Percentiles rank a stretch among this genome's conserved stretches.
Evolutionary conservation across 2,113 vertebrate genomes (phyloP).

Genomic region (Rousettus leschenaultii): DNA sequence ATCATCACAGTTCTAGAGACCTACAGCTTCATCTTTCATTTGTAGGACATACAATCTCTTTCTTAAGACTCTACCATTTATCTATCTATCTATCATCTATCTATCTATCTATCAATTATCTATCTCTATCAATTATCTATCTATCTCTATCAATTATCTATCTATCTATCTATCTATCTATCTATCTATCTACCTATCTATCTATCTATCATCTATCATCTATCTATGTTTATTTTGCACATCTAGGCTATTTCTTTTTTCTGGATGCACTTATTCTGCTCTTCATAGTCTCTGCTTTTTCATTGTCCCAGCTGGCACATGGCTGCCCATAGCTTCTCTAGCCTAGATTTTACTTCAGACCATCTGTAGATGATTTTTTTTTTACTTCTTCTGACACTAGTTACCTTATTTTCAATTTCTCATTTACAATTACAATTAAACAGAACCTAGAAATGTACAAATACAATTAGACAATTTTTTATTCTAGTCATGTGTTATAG

Average conservation of each 20-base stretch:
- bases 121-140: no score
- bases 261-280: background rate
- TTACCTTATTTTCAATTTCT: background rate
- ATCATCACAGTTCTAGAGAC: background rate
- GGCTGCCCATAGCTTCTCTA: background rate
- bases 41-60: background rate
- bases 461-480: background rate
- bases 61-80: background rate
- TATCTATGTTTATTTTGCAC: background rate
- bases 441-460: background rate
- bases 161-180: no score
- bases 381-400: background rate
- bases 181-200: no score
- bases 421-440: background rate
- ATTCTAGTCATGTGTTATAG: background rate
- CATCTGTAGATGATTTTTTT: background rate
- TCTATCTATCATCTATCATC: no score
- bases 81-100: no score
- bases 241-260: background rate
- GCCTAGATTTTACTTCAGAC: background rate
- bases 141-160: no score
- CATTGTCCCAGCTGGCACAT: background rate
- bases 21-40: background rate
- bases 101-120: no score
- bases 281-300: background rate